phyloP scores from a whole-genome alignment of 1,140 invertebrate species.

The Orius insidiosus region DNA sequence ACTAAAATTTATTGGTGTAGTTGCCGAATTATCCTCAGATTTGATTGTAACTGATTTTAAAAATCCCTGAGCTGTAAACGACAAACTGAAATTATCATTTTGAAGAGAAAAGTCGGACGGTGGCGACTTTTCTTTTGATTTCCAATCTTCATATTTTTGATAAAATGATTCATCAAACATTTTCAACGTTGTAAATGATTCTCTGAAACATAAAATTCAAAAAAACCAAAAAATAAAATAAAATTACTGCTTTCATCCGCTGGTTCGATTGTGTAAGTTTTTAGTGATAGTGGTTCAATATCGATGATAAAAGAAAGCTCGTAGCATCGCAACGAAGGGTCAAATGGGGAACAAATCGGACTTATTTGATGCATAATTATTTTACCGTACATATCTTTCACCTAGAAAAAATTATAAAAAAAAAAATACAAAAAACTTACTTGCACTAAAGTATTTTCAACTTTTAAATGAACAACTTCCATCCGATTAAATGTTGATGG shows the following conservation, averaged over 20 bases:
- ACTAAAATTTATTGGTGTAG: slow-evolving; percentile 43
- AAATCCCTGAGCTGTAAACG: slow-evolving; percentile 47
- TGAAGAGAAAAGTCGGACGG: slow-evolving; percentile 35
- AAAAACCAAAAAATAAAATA: background rate
- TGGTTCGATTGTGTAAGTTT: slow-evolving; percentile 33
- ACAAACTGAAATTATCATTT: slow-evolving; percentile 37
- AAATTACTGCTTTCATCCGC: slow-evolving; percentile 14
- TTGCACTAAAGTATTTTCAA: slow-evolving; percentile 41
- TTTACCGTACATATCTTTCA: slow-evolving; percentile 34
- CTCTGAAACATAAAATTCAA: slow-evolving; percentile 15
- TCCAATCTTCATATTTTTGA: slow-evolving; percentile 17
- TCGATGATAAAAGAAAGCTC: slow-evolving; percentile 46
- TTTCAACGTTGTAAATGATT: slow-evolving; percentile 24
- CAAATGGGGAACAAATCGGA: slow-evolving; percentile 42
- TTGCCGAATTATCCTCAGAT: slow-evolving; percentile 29
- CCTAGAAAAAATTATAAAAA: slow-evolving; percentile 22
- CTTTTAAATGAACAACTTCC: slow-evolving; percentile 47
- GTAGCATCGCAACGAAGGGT: slow-evolving; percentile 34
- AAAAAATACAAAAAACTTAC: slow-evolving; percentile 26
- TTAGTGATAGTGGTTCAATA: slow-evolving; percentile 39
- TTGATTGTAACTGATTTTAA: slow-evolving; percentile 39
- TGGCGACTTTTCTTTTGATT: slow-evolving; percentile 6
- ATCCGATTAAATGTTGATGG: slow-evolving; percentile 40
- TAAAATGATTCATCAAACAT: slow-evolving; percentile 13
- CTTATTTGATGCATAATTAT: slow-evolving; percentile 45